Evolutionary conservation across 2,113 vertebrate genomes (phyloP).

Genomic region (Elephas maximus): DNA sequence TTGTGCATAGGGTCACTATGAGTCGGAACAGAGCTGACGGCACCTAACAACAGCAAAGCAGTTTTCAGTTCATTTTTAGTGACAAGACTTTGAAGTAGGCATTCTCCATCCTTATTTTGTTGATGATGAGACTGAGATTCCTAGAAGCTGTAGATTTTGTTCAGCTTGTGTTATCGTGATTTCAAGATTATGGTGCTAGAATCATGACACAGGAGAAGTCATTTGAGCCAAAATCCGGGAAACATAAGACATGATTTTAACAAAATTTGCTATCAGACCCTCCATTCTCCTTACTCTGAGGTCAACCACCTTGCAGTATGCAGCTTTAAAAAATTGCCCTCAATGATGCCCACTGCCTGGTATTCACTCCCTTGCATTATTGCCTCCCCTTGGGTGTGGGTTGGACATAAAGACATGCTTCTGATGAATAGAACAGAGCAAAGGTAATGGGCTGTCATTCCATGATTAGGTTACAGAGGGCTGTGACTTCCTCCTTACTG

Average conservation of each 20-base stretch:
- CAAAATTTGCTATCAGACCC: not conserved
- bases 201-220: not conserved
- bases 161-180: not conserved
- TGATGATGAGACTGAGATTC: not conserved
- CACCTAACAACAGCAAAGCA: not conserved
- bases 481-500: not conserved
- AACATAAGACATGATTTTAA: conserved; percentile 13
- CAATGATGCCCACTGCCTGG: not conserved
- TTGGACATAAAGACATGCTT: not conserved
- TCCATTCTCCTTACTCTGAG: not conserved
- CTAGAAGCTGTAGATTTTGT: not conserved
- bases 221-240: not conserved
- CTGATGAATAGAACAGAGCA: not conserved
- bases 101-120: conserved; percentile 37
- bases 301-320: not conserved
- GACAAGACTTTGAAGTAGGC: not conserved
- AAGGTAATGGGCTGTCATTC: not conserved
- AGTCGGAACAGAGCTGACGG: no score
- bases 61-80: conserved; percentile 56
- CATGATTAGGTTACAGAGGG: not conserved
- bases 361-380: not conserved
- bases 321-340: not conserved
- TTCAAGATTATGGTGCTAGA: not conserved
- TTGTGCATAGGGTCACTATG: no score
- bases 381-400: not conserved